phyloP scores from a whole-genome alignment of 2,113 vertebrate genomes.

The Ramphastos sulfuratus region DNA sequence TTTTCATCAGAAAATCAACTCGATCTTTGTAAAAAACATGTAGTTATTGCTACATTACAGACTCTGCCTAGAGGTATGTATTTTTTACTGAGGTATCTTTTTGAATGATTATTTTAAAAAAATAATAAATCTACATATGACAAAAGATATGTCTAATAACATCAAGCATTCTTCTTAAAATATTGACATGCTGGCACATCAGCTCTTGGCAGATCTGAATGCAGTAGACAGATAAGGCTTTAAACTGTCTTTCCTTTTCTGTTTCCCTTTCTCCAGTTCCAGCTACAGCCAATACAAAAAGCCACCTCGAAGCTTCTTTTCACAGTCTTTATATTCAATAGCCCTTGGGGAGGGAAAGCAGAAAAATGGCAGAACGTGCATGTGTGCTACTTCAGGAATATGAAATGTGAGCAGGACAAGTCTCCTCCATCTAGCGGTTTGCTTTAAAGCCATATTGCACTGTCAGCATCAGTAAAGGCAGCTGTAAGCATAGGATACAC shows the following conservation, averaged over 20 bases:
- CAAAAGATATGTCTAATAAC: not conserved
- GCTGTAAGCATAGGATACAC: not conserved
- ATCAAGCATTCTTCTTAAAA: not conserved
- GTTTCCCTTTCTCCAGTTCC: not conserved
- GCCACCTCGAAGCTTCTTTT: not conserved
- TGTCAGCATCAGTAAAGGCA: not conserved
- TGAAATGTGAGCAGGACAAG: not conserved
- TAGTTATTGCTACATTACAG: constrained; percentile 14
- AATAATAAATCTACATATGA: not conserved
- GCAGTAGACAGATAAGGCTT: not conserved
- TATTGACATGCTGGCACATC: not conserved
- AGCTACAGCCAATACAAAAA: not conserved
- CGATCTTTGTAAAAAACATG: not conserved
- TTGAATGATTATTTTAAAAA: constrained; percentile 11
- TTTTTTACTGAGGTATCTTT: not conserved
- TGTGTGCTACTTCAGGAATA: not conserved
- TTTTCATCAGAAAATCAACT: not conserved
- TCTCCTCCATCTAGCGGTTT: not conserved
- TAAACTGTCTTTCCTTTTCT: not conserved
- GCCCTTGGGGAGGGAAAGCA: not conserved
- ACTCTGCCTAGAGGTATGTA: not conserved
- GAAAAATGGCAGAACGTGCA: not conserved
- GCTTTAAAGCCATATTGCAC: not conserved
- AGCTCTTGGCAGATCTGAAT: not conserved
- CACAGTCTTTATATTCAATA: not conserved